These are phyloP conservation scores for Reinhardtius hippoglossoides DNA, from an alignment of 2,113 vertebrate genomes.

Conservation along the genomic window DNA sequence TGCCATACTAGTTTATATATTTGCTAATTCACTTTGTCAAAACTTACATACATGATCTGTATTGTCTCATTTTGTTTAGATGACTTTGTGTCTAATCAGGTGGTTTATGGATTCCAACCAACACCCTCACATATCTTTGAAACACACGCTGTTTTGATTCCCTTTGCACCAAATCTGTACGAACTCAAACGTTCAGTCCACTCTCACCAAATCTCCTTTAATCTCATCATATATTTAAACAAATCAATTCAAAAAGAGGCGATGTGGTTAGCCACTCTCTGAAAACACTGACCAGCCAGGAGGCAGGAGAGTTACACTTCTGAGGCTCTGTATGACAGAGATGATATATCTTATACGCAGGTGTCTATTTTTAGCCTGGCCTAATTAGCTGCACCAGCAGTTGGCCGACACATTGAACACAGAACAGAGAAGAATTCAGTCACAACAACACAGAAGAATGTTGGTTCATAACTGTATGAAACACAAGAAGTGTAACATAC, in stretches of 20 bases:
- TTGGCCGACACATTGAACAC: constrained; percentile 42
- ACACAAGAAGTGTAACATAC: too few species aligned
- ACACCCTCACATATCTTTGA: too few species aligned
- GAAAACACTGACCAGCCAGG: background rate
- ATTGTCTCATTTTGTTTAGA: too few species aligned
- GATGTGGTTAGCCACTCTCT: background rate
- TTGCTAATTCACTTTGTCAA: too few species aligned
- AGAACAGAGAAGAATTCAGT: constrained; percentile 21
- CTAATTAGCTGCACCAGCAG: constrained; percentile 57
- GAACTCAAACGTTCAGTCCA: too few species aligned
- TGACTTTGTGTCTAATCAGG: too few species aligned
- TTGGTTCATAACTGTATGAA: background rate
- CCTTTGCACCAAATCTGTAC: too few species aligned
- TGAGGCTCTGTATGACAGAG: constrained; percentile 11
- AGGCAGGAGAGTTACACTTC: constrained; percentile 14
- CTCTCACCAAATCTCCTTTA: too few species aligned
- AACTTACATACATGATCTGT: too few species aligned
- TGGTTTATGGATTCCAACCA: too few species aligned
- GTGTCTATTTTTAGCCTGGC: constrained; percentile 57
- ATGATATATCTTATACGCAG: constrained; percentile 48
- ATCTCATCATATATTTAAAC: background rate
- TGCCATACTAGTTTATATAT: too few species aligned
- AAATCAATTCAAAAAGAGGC: background rate
- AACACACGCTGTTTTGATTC: too few species aligned
- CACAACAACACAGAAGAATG: constrained; percentile 2